Percentiles rank a stretch among this genome's conserved stretches.
These are phyloP conservation scores for Aphidius ervi DNA, from an alignment of 1,140 invertebrate genomes.

Conservation along the genomic window DNA sequence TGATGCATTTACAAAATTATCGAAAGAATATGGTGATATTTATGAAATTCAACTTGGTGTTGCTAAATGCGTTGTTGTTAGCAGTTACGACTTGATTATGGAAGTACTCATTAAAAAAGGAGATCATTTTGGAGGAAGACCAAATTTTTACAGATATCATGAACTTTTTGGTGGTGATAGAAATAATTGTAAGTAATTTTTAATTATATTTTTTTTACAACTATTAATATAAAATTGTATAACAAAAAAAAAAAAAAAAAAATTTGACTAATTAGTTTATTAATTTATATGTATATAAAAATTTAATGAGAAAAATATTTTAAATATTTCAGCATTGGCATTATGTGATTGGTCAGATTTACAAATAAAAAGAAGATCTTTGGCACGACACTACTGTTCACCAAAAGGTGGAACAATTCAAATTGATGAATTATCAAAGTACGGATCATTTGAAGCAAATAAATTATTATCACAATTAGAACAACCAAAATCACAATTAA, in stretches of 20 bases:
- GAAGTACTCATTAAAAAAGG: constrained; percentile 79
- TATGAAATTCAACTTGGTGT: constrained; percentile 69
- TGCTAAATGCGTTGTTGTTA: constrained; percentile 71
- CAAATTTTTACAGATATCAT: constrained; percentile 73
- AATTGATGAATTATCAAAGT: constrained; percentile 61
- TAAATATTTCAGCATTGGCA: constrained; percentile 65
- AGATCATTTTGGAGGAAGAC: constrained; percentile 73
- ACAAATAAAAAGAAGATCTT: constrained; percentile 70
- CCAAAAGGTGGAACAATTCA: constrained; percentile 69
- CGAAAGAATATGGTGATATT: constrained; percentile 70
- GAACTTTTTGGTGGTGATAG: constrained; percentile 70
- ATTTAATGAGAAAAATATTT: background rate
- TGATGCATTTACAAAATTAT: constrained; percentile 65
- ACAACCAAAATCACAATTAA: constrained; percentile 37
- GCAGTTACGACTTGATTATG: constrained; percentile 67
- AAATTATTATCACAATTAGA: constrained; percentile 56
- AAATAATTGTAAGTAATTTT: constrained; percentile 69
- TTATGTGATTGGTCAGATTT: constrained; percentile 81
- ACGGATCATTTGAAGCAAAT: constrained; percentile 58
- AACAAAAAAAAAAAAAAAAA: no score
- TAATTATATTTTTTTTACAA: background rate
- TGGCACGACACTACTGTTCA: constrained; percentile 72
- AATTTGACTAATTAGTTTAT: no score
- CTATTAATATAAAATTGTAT: background rate
- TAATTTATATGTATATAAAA: no score